A percentile compares a stretch with the other conserved stretches of the same genome.
Evolutionary conservation across 2,888 invertebrate genomes (phyloP).

Genomic region (Sthenelais limicola): DNA sequence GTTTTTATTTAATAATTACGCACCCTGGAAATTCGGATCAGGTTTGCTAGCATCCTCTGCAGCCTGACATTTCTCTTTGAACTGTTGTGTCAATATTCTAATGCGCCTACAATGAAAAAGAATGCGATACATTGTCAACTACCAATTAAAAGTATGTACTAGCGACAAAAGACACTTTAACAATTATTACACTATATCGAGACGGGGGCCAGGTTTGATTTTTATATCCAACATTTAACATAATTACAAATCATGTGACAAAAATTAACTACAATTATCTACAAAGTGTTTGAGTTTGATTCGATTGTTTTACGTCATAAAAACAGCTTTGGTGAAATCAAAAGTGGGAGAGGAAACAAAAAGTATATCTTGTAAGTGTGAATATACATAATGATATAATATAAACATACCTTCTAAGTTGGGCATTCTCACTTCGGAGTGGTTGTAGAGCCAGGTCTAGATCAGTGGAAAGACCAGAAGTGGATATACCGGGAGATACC

Average conservation of each 20-base stretch:
- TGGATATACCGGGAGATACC: slow-evolving; percentile 3
- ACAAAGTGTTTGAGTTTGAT: too few species aligned
- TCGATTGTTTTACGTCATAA: neutral
- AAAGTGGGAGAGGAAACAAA: too few species aligned
- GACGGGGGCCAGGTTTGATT: too few species aligned
- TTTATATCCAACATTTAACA: too few species aligned
- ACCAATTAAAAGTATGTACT: too few species aligned
- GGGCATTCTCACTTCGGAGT: slow-evolving; percentile 63
- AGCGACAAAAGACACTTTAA: too few species aligned
- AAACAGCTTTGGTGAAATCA: too few species aligned
- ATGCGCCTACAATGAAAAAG: slow-evolving; percentile 20
- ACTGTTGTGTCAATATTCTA: slow-evolving; percentile 29
- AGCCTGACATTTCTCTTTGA: slow-evolving; percentile 20
- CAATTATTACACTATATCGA: too few species aligned
- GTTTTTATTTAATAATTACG: neutral
- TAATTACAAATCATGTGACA: too few species aligned
- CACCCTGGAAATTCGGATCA: slow-evolving; percentile 16
- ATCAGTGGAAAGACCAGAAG: slow-evolving; percentile 56
- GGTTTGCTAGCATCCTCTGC: slow-evolving; percentile 30
- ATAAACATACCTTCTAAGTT: slow-evolving; percentile 59
- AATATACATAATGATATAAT: neutral
- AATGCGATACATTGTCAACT: too few species aligned
- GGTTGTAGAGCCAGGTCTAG: slow-evolving; percentile 63
- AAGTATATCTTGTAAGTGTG: too few species aligned
- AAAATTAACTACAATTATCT: too few species aligned